Base-by-base conservation (phyloP, 2,888 invertebrate species). In the Eristalis tenax region DNA sequence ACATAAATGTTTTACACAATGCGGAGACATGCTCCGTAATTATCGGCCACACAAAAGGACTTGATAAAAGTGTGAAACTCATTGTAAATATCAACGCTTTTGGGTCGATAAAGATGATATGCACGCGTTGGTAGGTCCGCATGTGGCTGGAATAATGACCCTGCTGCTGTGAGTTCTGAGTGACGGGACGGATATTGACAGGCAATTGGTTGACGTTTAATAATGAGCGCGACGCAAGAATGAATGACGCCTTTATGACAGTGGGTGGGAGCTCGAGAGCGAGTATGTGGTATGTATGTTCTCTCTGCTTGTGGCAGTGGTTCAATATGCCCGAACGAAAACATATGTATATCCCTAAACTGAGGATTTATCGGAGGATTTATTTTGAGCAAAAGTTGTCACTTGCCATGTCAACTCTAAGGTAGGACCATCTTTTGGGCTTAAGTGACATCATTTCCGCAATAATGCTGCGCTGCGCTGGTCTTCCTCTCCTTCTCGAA, bases 1-100 rank as follows among this genome's bases (percentile, higher is more conserved):
- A 81, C 57, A 74, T 74, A 75, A 81, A 81, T 81, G 74, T 75
- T 81, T 74, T 43, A 81, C 74, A 81, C 81, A 81, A 81, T 81
- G 74, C 76, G 76, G 75, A 75, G 70, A 76, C 65, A 76, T 71
- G 65, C 82, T 76, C 65, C 70, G 82, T 82, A 82, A 82, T 82
- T 82, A 76, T 82, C 82, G 66, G 82, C 43, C 70, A 61, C 65
- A 82, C 76, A 76, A 71, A 76, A 74, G 65, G 71, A 82, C 61
- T 76, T 76, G 82, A 76, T 76, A 82, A 82, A 66, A 82, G 82
- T 76, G 82, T 65, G 70, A 82, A 76, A 66, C 70, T 61, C 76
- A 61, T 71, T 70, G 82, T 71, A 59, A 65, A 65, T 76, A 82
- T 71, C 65, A 76, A 71, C 70, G 69, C 81, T 43, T 74, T 57